These are phyloP conservation scores for Thymelicus acteon DNA, from an alignment of 2,888 invertebrate species.

Conservation along the genomic window DNA sequence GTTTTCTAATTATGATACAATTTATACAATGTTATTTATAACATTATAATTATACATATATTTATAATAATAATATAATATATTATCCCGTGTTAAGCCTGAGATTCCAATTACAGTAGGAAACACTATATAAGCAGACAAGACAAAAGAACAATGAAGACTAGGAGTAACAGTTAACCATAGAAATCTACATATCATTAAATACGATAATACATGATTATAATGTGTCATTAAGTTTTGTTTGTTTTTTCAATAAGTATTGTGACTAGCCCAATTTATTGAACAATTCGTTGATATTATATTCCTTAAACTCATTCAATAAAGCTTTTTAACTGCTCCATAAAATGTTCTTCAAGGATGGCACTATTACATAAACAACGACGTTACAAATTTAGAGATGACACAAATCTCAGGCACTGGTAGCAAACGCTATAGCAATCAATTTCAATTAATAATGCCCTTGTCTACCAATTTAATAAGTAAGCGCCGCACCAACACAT, in stretches of 20 bases:
- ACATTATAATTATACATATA: constrained; percentile 5
- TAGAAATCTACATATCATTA: constrained; percentile 23
- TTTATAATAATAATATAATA: constrained; percentile 1
- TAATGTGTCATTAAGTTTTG: constrained; percentile 38
- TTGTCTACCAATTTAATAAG: constrained; percentile 64
- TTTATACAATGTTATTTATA: constrained; percentile 44
- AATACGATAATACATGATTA: constrained; percentile 27
- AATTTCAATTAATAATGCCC: constrained; percentile 58
- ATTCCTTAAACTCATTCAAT: constrained; percentile 22
- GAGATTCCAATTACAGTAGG: constrained; percentile 53
- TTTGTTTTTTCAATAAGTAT: constrained; percentile 54
- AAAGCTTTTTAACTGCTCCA: constrained; percentile 25
- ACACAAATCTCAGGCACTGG: constrained; percentile 63
- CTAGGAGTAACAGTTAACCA: constrained; percentile 33
- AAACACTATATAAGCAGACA: constrained; percentile 37
- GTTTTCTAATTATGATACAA: constrained; percentile 26
- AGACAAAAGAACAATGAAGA: constrained; percentile 40
- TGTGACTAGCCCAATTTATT: constrained; percentile 77
- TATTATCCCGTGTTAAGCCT: constrained; percentile 44
- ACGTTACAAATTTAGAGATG: constrained; percentile 58
- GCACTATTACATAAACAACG: constrained; percentile 52
- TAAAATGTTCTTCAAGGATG: constrained; percentile 19
- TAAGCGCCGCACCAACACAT: constrained; percentile 52
- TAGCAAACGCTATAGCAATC: constrained; percentile 53
- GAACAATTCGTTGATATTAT: constrained; percentile 73